Conservation (phyloP, 2,113 vertebrate species). For the Symphodus melops region DNA sequence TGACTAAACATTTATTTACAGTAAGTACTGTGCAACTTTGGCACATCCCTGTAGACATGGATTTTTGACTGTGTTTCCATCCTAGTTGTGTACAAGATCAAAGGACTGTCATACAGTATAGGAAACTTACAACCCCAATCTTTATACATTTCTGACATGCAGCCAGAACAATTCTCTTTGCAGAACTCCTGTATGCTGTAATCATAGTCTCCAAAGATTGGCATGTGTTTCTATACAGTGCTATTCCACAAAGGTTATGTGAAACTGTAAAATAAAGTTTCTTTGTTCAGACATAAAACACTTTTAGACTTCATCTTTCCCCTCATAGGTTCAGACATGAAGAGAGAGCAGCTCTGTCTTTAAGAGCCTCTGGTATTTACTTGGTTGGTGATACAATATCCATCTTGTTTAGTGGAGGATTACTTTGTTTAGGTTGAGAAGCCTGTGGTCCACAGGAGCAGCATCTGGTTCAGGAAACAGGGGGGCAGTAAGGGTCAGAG, state of each 20-base stretch:
- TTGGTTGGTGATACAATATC: conserved; percentile 79
- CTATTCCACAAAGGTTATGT: conserved; percentile 13
- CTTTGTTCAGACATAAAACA: conserved; percentile 39
- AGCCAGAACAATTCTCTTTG: conserved; percentile 36
- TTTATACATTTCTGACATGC: conserved; percentile 39
- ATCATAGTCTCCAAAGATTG: conserved; percentile 60
- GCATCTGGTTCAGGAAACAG: conserved; percentile 80
- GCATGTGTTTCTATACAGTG: conserved; percentile 34
- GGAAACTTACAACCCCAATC: conserved; percentile 39
- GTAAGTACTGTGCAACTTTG: conserved; percentile 13
- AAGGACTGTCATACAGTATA: conserved; percentile 41
- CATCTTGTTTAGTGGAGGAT: conserved; percentile 82
- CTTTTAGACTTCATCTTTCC: conserved; percentile 34
- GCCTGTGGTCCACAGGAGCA: conserved; percentile 77
- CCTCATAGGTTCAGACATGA: conserved; percentile 17
- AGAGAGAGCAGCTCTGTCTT: conserved; percentile 48
- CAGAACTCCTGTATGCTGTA: conserved; percentile 20
- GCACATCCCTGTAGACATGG: conserved; percentile 3
- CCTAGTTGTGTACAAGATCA: conserved; percentile 16
- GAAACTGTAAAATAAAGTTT: conserved; percentile 6
- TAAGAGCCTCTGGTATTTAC: conserved; percentile 61
- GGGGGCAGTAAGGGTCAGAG: conserved; percentile 71
- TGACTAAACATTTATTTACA: conserved; percentile 12
- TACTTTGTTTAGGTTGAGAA: conserved; percentile 80
- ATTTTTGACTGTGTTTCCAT: conserved; percentile 46